Conservation (phyloP, 1,140 invertebrate species). For the Listronotus bonariensis region DNA sequence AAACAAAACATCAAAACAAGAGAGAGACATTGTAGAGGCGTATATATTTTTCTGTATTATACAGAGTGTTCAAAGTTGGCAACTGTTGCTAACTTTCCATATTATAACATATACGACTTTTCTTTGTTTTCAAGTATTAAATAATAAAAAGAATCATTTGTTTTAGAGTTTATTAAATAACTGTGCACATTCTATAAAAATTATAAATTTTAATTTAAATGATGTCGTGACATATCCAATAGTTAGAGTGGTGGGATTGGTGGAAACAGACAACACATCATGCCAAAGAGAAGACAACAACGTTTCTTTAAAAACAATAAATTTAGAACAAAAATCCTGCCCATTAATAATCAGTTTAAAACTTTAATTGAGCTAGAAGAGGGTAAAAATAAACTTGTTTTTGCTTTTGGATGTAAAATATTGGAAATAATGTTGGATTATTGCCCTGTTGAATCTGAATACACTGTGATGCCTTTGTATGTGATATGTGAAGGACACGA, state of each 20-base stretch:
- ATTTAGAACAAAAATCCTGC: not conserved
- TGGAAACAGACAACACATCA: slow-evolving; percentile 2
- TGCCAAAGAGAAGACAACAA: slow-evolving; percentile 6
- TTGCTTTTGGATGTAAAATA: slow-evolving; percentile 43
- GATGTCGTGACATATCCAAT: slow-evolving; percentile 39
- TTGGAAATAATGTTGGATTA: slow-evolving; percentile 34
- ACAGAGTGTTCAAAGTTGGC: no score
- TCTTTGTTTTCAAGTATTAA: no score
- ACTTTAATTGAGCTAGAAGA: slow-evolving; percentile 42
- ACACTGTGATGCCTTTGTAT: slow-evolving; percentile 70
- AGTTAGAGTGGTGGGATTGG: slow-evolving; percentile 32
- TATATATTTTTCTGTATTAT: no score
- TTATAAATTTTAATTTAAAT: slow-evolving; percentile 38
- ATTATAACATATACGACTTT: no score
- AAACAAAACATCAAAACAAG: no score
- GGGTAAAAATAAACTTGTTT: slow-evolving; percentile 43
- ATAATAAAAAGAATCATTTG: no score
- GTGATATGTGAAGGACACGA: slow-evolving; percentile 76
- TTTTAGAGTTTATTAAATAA: slow-evolving; percentile 17
- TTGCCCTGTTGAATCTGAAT: slow-evolving; percentile 24
- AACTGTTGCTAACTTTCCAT: no score
- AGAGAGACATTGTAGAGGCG: no score
- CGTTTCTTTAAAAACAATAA: not conserved
- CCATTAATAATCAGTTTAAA: slow-evolving; percentile 41
- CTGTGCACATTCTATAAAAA: slow-evolving; percentile 30